Conservation (phyloP, 1,140 invertebrate genomes). For the Drosophila eugracilis region DNA sequence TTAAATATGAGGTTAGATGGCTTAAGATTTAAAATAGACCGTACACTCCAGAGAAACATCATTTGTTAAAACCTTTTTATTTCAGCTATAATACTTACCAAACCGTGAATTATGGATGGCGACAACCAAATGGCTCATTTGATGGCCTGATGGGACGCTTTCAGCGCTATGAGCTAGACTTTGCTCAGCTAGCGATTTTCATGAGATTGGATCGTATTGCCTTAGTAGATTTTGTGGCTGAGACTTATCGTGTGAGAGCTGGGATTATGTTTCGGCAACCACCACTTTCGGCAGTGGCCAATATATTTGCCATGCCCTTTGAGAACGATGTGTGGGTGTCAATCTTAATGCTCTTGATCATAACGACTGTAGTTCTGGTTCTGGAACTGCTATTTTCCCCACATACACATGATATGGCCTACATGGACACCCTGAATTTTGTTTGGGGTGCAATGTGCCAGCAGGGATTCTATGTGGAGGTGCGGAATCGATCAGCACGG, state of each 20-base stretch:
- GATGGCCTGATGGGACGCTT: slow-evolving; percentile 86
- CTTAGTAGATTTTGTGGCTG: slow-evolving; percentile 85
- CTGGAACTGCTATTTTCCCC: slow-evolving; percentile 63
- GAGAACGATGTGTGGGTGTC: slow-evolving; percentile 87
- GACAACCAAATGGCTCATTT: slow-evolving; percentile 86
- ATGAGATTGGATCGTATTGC: slow-evolving; percentile 86
- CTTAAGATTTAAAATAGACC: neutral
- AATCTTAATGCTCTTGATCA: slow-evolving; percentile 73
- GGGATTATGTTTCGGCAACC: slow-evolving; percentile 88
- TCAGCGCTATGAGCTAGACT: slow-evolving; percentile 85
- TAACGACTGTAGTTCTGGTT: slow-evolving; percentile 70
- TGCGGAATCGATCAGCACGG: slow-evolving; percentile 85
- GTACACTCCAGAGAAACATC: too few relatives aligned
- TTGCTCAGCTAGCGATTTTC: slow-evolving; percentile 86
- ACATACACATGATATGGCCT: slow-evolving; percentile 73
- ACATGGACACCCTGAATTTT: slow-evolving; percentile 85
- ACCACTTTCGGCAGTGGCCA: slow-evolving; percentile 88
- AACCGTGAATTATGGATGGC: slow-evolving; percentile 86
- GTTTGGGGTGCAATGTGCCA: slow-evolving; percentile 87
- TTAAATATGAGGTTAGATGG: slow-evolving; percentile 85
- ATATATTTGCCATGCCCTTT: slow-evolving; percentile 89
- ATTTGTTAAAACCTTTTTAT: too few relatives aligned
- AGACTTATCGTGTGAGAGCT: slow-evolving; percentile 85
- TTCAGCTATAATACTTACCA: slow-evolving; percentile 85
- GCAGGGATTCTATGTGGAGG: slow-evolving; percentile 86